These are phyloP conservation scores for Pseudorectes ferrugineus DNA, from an alignment of 2,113 vertebrate genomes.

Conservation along the genomic window DNA sequence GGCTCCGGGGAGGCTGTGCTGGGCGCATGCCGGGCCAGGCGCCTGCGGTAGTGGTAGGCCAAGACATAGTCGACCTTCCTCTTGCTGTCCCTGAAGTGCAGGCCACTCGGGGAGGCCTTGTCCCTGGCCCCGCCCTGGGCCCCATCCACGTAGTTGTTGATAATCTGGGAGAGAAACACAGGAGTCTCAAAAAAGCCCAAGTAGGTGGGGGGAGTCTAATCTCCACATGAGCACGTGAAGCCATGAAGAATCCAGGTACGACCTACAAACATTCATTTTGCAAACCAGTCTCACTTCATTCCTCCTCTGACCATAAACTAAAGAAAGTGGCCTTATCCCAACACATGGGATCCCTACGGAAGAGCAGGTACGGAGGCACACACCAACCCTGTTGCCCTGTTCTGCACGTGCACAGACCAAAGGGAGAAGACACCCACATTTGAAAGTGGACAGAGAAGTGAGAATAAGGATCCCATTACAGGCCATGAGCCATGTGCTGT, in stretches of 20 bases:
- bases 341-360: accelerated
- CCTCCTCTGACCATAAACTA: background rate
- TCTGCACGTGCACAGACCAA: accelerated
- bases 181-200: background rate
- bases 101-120: conserved; percentile 34
- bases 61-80: conserved; percentile 93
- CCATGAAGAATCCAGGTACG: accelerated
- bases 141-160: conserved; percentile 78
- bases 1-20: background rate
- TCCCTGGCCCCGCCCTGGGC: background rate
- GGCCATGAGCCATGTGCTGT: background rate
- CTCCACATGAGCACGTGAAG: accelerated
- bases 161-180: conserved; percentile 63
- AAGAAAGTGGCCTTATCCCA: background rate
- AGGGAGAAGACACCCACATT: background rate
- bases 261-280: background rate
- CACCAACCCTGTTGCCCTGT: accelerated
- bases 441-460: background rate
- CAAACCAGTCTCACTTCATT: background rate
- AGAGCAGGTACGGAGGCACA: accelerated
- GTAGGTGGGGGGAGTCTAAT: accelerated
- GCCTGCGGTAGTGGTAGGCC: conserved; percentile 87
- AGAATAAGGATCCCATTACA: background rate
- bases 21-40: background rate
- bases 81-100: conserved; percentile 85